These are phyloP conservation scores for Barbus barbus DNA, from an alignment of 2,113 vertebrate species.

Conservation along the genomic window DNA sequence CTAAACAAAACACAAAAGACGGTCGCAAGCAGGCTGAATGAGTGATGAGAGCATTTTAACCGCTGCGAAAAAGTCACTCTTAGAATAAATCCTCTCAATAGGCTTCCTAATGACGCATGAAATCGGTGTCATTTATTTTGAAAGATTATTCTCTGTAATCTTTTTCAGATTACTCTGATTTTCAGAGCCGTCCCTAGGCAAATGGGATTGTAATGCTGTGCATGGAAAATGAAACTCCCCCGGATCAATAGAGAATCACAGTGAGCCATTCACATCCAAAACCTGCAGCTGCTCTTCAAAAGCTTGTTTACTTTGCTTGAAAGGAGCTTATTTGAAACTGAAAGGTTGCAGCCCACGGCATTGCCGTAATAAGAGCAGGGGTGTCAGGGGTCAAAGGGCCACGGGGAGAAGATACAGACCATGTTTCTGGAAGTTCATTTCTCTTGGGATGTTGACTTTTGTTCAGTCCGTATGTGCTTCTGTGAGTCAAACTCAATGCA, in stretches of 20 bases:
- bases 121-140: constrained; percentile 5
- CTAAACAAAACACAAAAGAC: background rate
- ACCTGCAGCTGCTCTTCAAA: constrained; percentile 63
- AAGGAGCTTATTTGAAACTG: constrained; percentile 67
- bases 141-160: no score
- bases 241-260: constrained; percentile 29
- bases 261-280: constrained; percentile 7
- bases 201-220: constrained; percentile 49
- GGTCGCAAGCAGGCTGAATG: background rate
- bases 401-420: constrained; percentile 32
- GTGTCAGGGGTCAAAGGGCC: constrained; percentile 30
- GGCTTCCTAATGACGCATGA: background rate
- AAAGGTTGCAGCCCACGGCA: constrained; percentile 57
- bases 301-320: constrained; percentile 54
- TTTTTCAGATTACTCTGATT: constrained; percentile 14
- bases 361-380: constrained; percentile 52
- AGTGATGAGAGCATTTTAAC: background rate
- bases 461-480: constrained; percentile 66
- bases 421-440: constrained; percentile 53
- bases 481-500: constrained; percentile 29
- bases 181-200: background rate
- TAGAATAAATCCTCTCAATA: background rate
- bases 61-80: no score
- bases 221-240: constrained; percentile 31
- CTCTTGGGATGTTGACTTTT: constrained; percentile 54